Evolutionary conservation across 35 echinoderm and acorn worm species (phyloP).

Genomic region (Hemicentrotus pulcherrimus): DNA sequence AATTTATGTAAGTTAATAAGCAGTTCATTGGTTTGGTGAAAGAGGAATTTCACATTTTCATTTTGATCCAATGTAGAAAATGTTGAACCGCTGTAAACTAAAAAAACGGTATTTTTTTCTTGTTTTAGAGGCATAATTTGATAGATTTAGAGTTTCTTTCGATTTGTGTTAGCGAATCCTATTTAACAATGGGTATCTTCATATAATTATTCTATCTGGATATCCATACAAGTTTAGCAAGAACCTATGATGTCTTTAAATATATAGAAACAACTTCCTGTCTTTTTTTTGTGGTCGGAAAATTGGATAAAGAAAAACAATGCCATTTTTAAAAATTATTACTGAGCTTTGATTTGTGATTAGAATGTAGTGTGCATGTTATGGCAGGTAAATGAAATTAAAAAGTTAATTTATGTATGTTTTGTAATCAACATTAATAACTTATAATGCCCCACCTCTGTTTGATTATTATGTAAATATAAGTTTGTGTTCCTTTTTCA

Average conservation of each 20-base stretch:
- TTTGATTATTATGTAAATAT: background rate
- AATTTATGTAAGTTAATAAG: too few species aligned
- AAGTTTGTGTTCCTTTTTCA: background rate
- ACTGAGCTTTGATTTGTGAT: background rate
- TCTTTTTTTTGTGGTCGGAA: background rate
- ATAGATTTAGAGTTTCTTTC: too few species aligned
- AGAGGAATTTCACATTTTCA: too few species aligned
- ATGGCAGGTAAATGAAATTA: background rate
- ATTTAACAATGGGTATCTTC: too few species aligned
- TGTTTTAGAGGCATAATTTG: background rate
- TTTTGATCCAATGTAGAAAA: too few species aligned
- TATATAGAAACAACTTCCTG: background rate
- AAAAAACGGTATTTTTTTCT: background rate
- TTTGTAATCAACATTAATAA: background rate
- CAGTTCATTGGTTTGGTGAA: too few species aligned
- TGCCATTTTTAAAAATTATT: background rate
- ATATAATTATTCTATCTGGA: background rate
- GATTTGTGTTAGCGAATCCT: too few species aligned
- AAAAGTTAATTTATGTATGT: background rate
- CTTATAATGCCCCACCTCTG: background rate
- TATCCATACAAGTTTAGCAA: background rate
- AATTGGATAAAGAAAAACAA: background rate
- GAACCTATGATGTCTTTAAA: background rate
- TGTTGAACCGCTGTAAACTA: too few species aligned
- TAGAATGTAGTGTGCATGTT: background rate